Percentiles rank a stretch among this genome's conserved stretches.
These are phyloP conservation scores for Amyelois transitella DNA, from an alignment of 1,140 invertebrate genomes.

Conservation along the genomic window DNA sequence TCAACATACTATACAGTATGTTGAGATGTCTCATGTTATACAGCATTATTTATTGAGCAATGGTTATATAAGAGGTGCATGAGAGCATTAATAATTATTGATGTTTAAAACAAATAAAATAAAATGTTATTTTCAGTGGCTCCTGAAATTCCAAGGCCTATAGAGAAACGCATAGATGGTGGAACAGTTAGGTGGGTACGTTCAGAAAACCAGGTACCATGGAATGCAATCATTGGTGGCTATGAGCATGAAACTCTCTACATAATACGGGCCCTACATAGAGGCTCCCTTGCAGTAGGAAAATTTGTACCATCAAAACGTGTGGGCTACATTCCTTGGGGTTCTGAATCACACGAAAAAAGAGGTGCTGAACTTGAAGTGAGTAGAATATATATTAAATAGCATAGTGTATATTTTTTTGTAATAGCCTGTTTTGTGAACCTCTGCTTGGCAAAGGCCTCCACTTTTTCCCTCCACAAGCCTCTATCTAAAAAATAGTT, in stretches of 20 bases:
- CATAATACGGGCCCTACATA: constrained; percentile 77
- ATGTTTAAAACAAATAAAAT: background rate
- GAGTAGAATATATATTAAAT: constrained; percentile 5
- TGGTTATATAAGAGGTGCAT: no score
- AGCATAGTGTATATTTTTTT: no score
- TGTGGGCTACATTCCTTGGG: constrained; percentile 83
- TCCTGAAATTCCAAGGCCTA: constrained; percentile 17
- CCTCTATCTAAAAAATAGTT: no score
- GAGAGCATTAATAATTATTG: background rate
- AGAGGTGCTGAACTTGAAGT: constrained; percentile 78
- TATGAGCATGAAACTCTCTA: constrained; percentile 79
- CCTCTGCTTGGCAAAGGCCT: no score
- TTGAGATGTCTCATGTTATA: no score
- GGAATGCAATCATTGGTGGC: constrained; percentile 81
- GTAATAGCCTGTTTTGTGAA: no score
- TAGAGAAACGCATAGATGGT: constrained; percentile 16
- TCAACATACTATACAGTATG: no score
- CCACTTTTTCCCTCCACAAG: no score
- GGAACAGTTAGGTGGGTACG: constrained; percentile 31
- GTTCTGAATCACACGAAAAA: constrained; percentile 81
- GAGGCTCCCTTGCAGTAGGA: constrained; percentile 79
- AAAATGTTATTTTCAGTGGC: constrained; percentile 2
- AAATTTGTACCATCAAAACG: constrained; percentile 81
- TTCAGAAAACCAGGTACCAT: constrained; percentile 73
- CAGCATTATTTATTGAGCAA: no score